phyloP scores from a whole-genome alignment of 1,140 invertebrate genomes.

The Coptotermes formosanus region DNA sequence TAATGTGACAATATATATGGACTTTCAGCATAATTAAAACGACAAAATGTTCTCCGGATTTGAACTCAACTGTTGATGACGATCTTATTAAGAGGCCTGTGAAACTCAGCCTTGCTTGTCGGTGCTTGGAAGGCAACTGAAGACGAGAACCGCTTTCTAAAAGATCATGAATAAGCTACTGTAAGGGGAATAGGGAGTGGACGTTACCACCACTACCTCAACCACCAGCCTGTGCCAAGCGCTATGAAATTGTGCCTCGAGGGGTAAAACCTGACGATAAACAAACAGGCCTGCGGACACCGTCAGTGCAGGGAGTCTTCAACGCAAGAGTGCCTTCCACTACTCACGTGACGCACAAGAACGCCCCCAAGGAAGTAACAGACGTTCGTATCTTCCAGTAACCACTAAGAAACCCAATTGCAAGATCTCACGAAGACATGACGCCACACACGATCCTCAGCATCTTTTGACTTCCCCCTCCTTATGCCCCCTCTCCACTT shows the following conservation, averaged over 20 bases:
- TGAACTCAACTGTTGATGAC: too few species aligned
- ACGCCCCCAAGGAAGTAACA: neutral
- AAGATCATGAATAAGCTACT: neutral
- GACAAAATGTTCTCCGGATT: too few species aligned
- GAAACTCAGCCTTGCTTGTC: neutral
- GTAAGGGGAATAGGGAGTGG: neutral
- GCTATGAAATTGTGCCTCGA: neutral
- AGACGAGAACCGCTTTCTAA: conserved; percentile 1
- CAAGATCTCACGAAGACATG: neutral
- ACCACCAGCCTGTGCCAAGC: neutral
- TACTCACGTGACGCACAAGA: neutral
- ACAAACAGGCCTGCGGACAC: neutral
- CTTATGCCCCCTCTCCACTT: neutral
- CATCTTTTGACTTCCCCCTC: neutral
- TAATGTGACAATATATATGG: too few species aligned
- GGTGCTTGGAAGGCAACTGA: neutral
- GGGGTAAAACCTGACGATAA: too few species aligned
- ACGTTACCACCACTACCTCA: neutral
- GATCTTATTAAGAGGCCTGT: neutral
- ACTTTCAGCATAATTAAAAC: too few species aligned
- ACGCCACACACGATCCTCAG: neutral
- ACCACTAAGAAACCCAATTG: neutral
- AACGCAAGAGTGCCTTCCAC: neutral
- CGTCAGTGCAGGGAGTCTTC: neutral
- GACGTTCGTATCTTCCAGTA: neutral